These are phyloP conservation scores for Andrena camellia DNA, from an alignment of 2,888 invertebrate genomes.

Conservation along the genomic window DNA sequence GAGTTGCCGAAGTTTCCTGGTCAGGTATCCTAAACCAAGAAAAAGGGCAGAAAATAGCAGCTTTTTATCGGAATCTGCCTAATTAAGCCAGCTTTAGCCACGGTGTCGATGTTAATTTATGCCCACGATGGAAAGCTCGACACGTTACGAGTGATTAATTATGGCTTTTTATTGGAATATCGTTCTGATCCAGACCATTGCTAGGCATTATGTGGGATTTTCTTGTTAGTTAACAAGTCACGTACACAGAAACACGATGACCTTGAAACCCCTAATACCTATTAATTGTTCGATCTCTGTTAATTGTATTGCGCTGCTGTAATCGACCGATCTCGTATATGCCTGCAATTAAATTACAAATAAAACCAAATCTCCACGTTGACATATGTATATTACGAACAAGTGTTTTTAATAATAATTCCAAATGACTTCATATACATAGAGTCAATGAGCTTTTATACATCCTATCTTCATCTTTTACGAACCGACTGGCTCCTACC, in stretches of 20 bases:
- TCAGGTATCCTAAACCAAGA: neutral
- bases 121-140: constrained; percentile 43
- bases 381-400: too few species aligned
- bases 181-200: constrained; percentile 30
- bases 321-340: too few species aligned
- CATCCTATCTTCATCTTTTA: too few species aligned
- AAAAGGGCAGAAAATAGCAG: constrained; percentile 23
- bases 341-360: too few species aligned
- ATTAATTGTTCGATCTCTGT: neutral
- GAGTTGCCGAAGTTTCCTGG: too few species aligned
- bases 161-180: constrained; percentile 59
- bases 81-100: constrained; percentile 66
- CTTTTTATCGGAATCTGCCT: constrained; percentile 56
- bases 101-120: constrained; percentile 64
- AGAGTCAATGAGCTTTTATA: too few species aligned
- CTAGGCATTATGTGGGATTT: constrained; percentile 43
- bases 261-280: constrained; percentile 8
- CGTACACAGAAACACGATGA: constrained; percentile 14
- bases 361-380: too few species aligned
- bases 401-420: too few species aligned
- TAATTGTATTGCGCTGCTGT: neutral
- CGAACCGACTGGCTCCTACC: too few species aligned
- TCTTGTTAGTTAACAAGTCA: constrained; percentile 53
- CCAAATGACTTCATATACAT: too few species aligned
- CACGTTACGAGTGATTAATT: constrained; percentile 65